Conservation (phyloP, 2,888 invertebrate species). For the Catocala sponsa region DNA sequence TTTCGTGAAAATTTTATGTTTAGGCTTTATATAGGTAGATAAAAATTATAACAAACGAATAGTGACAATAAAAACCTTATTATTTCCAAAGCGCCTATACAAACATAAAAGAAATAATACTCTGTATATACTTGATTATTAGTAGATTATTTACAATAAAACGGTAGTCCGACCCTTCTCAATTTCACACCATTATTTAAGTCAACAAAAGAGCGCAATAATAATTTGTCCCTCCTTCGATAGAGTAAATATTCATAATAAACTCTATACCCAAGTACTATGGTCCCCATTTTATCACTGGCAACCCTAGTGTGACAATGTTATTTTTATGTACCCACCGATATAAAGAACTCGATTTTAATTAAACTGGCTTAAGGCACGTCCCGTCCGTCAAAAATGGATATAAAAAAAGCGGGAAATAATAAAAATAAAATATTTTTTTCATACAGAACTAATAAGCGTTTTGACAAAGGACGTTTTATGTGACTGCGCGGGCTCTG, state of each 20-base stretch:
- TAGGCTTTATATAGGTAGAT: no score
- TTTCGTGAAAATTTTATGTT: no score
- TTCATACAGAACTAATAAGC: constrained; percentile 64
- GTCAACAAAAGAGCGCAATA: constrained; percentile 75
- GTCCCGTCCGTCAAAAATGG: constrained; percentile 50
- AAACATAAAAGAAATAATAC: constrained; percentile 12
- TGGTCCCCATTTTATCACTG: constrained; percentile 48
- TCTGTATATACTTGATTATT: constrained; percentile 24
- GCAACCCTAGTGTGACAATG: constrained; percentile 60
- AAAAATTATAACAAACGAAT: no score
- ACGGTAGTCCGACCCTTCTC: constrained; percentile 51
- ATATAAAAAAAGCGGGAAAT: constrained; percentile 49
- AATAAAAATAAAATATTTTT: constrained; percentile 53
- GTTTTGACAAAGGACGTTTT: constrained; percentile 77
- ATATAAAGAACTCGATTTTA: constrained; percentile 74
- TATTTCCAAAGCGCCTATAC: constrained; percentile 7
- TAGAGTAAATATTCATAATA: constrained; percentile 71
- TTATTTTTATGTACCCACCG: constrained; percentile 83
- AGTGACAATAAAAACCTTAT: constrained; percentile 3
- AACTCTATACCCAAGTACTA: constrained; percentile 43
- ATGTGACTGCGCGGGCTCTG: constrained; percentile 66
- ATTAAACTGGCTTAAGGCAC: constrained; percentile 80
- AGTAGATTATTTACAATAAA: constrained; percentile 28
- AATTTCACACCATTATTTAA: constrained; percentile 76
- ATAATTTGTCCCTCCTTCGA: constrained; percentile 63